Conservation (phyloP, 2,113 vertebrate species). For the Malurus elegans region DNA sequence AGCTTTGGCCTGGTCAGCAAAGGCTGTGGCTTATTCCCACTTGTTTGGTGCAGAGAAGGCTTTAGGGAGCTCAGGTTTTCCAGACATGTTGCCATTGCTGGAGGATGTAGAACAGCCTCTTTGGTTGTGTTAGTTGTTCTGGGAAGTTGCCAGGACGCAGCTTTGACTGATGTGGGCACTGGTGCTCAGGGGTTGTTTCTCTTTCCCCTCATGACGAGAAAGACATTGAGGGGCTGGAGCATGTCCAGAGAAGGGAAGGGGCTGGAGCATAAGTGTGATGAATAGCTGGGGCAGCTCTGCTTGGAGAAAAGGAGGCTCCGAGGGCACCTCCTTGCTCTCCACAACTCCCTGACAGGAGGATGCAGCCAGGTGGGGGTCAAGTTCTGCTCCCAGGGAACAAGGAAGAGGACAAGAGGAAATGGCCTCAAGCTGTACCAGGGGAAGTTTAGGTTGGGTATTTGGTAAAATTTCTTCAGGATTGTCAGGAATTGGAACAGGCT, state of each 20-base stretch:
- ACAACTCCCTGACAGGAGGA: not conserved
- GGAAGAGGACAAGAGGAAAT: not conserved
- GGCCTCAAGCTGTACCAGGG: not conserved
- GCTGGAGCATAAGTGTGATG: not conserved
- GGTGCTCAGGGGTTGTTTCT: not conserved
- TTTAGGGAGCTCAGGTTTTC: not conserved
- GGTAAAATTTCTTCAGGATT: not conserved
- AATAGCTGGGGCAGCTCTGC: not conserved
- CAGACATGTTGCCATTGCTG: not conserved
- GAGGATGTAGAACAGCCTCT: not conserved
- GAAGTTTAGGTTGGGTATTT: not conserved
- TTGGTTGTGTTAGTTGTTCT: not conserved
- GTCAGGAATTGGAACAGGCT: not conserved
- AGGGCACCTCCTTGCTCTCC: not conserved
- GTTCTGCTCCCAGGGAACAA: not conserved
- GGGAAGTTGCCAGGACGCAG: not conserved
- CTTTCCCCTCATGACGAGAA: not conserved
- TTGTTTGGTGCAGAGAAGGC: not conserved
- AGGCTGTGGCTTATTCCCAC: not conserved
- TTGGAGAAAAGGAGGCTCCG: not conserved
- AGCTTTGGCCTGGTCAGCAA: not conserved
- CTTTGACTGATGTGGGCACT: not conserved
- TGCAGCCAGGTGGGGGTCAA: not conserved
- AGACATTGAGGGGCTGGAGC: not conserved
- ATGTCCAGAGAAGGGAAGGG: not conserved